phyloP scores from a whole-genome alignment of 2,113 vertebrate genomes.

The Gobiocypris rarus region DNA sequence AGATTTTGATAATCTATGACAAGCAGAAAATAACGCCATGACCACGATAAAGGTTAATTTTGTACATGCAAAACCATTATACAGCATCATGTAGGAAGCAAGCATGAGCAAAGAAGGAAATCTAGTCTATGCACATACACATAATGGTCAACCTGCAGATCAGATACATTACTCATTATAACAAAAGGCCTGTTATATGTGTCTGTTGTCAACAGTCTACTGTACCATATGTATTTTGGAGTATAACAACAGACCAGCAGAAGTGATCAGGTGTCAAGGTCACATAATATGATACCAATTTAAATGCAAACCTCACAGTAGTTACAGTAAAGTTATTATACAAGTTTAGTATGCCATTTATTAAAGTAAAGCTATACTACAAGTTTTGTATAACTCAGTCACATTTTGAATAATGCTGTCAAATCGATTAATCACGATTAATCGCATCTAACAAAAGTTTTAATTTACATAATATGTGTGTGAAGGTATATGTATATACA shows the following conservation, averaged over 20 bases:
- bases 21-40: slow-evolving; percentile 12
- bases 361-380: no score
- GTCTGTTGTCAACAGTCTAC: neutral
- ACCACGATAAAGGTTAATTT: slow-evolving; percentile 32
- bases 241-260: neutral
- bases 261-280: neutral
- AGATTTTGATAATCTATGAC: neutral
- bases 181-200: neutral
- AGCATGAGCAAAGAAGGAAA: slow-evolving; percentile 9
- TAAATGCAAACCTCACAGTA: neutral
- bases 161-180: neutral
- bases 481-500: no score
- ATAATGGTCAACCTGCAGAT: slow-evolving; percentile 26
- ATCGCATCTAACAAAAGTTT: no score
- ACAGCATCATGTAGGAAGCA: neutral
- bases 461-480: no score
- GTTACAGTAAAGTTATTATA: no score
- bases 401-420: no score
- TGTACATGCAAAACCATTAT: slow-evolving; percentile 52
- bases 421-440: no score
- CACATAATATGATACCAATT: neutral
- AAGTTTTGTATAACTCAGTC: no score
- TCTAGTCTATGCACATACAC: no score
- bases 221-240: neutral
- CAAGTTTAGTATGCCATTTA: no score